A percentile compares a stretch with the other conserved stretches of the same genome.
Evolutionary conservation across 2,888 invertebrate species (phyloP).

Genomic region (Ceraclea dissimilis): DNA sequence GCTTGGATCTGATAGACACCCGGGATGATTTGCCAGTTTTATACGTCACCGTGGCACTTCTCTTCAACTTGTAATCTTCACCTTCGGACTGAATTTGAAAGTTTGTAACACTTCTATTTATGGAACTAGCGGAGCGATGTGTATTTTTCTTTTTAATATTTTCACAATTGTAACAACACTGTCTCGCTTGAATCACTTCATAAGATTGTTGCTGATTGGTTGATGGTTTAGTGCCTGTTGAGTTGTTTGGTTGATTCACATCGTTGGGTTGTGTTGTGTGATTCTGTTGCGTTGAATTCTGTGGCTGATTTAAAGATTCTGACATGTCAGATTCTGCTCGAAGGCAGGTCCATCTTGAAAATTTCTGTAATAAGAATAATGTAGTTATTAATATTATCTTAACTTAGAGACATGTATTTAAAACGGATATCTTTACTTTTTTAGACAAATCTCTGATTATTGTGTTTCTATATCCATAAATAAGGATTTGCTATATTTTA

Average conservation of each 20-base stretch:
- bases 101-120: conserved; percentile 18
- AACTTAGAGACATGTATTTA: background rate
- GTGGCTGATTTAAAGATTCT: conserved; percentile 16
- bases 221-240: conserved; percentile 21
- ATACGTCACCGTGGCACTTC: conserved; percentile 36
- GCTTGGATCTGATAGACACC: conserved; percentile 39
- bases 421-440: too few species aligned
- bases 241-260: background rate
- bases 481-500: too few species aligned
- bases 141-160: conserved; percentile 21
- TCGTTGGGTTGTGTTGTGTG: background rate
- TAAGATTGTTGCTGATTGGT: conserved; percentile 17
- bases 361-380: conserved; percentile 19
- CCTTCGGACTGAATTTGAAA: conserved; percentile 20
- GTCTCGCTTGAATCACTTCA: conserved; percentile 15
- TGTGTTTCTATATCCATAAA: background rate
- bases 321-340: conserved; percentile 23
- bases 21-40: conserved; percentile 44
- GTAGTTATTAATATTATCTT: too few species aligned
- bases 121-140: conserved; percentile 14
- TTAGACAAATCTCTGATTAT: background rate
- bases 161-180: conserved; percentile 23
- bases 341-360: conserved; percentile 22
- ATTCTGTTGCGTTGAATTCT: conserved; percentile 29
- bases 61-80: conserved; percentile 30